Percentiles rank a stretch among this genome's conserved stretches.
These are phyloP conservation scores for Desmodus rotundus DNA, from an alignment of 2,113 vertebrate species.

Conservation along the genomic window DNA sequence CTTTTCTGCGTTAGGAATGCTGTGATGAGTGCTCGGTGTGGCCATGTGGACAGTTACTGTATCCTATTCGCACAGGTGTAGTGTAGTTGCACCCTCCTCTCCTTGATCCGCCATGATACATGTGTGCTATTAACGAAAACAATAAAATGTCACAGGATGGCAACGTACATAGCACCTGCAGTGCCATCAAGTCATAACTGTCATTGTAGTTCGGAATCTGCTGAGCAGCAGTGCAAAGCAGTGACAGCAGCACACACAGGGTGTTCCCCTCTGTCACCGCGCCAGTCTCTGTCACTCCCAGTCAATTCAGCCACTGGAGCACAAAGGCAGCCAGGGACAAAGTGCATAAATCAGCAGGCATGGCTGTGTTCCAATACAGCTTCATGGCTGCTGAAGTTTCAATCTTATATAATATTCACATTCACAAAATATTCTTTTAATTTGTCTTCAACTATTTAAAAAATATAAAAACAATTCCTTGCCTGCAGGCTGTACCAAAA, in stretches of 20 bases:
- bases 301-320: background rate
- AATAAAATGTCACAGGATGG: background rate
- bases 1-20: background rate
- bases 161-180: background rate
- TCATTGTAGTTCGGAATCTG: background rate
- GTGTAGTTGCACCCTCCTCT: background rate
- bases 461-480: background rate
- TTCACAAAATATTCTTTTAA: background rate
- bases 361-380: background rate
- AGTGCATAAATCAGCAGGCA: background rate
- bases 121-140: background rate
- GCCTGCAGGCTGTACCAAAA: background rate
- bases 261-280: background rate
- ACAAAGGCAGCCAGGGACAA: background rate
- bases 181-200: background rate
- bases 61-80: background rate
- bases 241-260: fast-evolving
- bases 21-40: background rate
- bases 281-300: background rate
- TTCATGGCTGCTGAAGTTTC: background rate
- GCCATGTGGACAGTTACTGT: background rate
- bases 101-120: background rate
- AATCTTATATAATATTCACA: background rate
- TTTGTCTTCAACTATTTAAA: background rate
- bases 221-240: background rate